Percentiles rank a stretch among this genome's conserved stretches.
Conservation (phyloP, 1,140 invertebrate species). For the Vanessa atalanta region DNA sequence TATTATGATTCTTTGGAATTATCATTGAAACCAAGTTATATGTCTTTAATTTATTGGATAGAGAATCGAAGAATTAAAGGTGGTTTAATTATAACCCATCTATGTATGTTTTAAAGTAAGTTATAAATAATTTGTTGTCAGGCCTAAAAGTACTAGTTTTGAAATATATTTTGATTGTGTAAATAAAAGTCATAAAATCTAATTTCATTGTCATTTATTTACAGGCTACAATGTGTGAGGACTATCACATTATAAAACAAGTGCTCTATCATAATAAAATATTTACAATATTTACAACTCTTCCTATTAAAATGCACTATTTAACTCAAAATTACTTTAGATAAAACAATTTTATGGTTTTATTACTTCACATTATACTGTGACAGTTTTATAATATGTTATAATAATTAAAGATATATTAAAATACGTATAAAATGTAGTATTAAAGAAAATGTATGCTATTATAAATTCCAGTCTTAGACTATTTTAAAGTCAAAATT, state of each 20-base stretch:
- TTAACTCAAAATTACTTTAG: conserved; percentile 28
- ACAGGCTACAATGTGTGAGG: conserved; percentile 74
- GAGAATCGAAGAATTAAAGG: no score
- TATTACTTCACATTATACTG: neutral
- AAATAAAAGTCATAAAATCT: conserved; percentile 50
- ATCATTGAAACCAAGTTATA: no score
- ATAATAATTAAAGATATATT: conserved; percentile 9
- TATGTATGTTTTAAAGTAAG: no score
- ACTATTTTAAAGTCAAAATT: conserved; percentile 13
- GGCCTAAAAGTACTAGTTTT: no score
- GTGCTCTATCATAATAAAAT: conserved; percentile 57
- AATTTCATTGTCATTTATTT: conserved; percentile 78
- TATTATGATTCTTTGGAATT: no score
- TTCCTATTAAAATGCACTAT: conserved; percentile 62
- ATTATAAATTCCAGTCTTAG: conserved; percentile 13
- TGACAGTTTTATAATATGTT: conserved; percentile 8
- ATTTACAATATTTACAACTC: conserved; percentile 77
- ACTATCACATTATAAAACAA: conserved; percentile 79
- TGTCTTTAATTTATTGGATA: no score
- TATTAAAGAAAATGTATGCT: conserved; percentile 3
- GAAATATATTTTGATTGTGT: neutral
- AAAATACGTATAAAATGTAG: conserved; percentile 11
- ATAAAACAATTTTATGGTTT: conserved; percentile 34
- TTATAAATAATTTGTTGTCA: no score
- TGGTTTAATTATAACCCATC: no score